Base-by-base conservation (phyloP, 1,140 invertebrate genomes). In the Meloidogyne exigua region DNA sequence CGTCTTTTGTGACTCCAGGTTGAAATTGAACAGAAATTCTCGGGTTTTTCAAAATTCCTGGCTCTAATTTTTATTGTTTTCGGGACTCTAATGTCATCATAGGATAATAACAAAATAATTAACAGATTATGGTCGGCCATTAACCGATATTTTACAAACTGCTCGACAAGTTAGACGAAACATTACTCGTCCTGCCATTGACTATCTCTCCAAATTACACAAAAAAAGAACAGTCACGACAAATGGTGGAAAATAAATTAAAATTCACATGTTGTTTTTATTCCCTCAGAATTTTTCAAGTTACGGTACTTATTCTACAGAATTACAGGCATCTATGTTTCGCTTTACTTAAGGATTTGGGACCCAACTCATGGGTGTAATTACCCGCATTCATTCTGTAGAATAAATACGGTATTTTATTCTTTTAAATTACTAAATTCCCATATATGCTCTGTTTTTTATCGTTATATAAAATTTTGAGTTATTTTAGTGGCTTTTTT, bases 91-190 rank as follows among this genome's bases (percentile, higher is more conserved):
- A n/a, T n/a, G n/a, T n/a, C n/a, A n/a, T n/a, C n/a, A n/a, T n/a
- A n/a, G n/a, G n/a, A n/a, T n/a, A n/a, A n/a, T n/a, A n/a, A n/a
- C n/a, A n/a, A n/a, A n/a, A n/a, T n/a, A n/a, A n/a, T n/a, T n/a
- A n/a, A n/a, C n/a, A 81, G 80, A 79, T 71, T 78, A 70, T 32
- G 36, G 23, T 44, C 81, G 81, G 1, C 44, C 75, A 5, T 42
- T 82, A 2, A 26, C 32, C 23, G 80, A 81, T 10, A 70, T 81
- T 11, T 69, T 80, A 32, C 70, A 42, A 23, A 49, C 69, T 42
- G 80, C 81, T 28, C 75, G 77, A 7, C 49, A 64, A 62, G 39
- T 81, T 26, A 74, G 75, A 36, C 69, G 75, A 0, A 62, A 5
- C 4, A 70, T 76, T 32, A 64, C 69, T 39, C 44, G 42, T 23